Percentiles rank a stretch among this genome's conserved stretches.
Evolutionary conservation across 2,113 vertebrate species (phyloP).

Genomic region (Embiotoca jacksoni): DNA sequence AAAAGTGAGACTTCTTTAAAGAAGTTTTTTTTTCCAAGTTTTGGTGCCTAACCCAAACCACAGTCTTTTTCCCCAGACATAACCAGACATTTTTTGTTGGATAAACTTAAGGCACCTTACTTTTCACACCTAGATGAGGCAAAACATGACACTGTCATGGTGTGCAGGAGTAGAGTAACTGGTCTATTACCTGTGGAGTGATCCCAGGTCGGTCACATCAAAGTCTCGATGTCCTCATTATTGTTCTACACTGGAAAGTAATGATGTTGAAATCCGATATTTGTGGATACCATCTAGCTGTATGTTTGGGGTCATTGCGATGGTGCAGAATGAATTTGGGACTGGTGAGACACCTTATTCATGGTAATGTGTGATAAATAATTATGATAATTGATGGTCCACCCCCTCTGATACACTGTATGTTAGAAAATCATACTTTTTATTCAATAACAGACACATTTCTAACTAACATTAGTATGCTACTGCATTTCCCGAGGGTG

Average conservation of each 20-base stretch:
- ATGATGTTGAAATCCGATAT: background rate
- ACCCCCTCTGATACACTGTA: background rate
- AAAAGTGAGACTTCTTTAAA: too few relatives aligned
- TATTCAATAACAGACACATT: constrained; percentile 11
- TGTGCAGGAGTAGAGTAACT: background rate
- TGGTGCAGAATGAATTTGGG: background rate
- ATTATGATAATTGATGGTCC: background rate
- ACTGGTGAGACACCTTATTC: background rate
- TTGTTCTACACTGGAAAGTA: background rate
- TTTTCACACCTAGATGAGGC: too few relatives aligned
- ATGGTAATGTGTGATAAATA: background rate
- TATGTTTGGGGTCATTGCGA: background rate
- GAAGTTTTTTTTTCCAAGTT: too few relatives aligned
- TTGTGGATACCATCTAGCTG: background rate
- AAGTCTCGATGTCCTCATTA: too few relatives aligned
- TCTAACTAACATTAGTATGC: constrained; percentile 18
- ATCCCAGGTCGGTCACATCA: too few relatives aligned
- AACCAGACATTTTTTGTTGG: too few relatives aligned
- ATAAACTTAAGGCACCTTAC: too few relatives aligned
- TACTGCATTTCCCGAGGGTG: background rate
- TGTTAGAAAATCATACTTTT: background rate
- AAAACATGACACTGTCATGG: too few relatives aligned
- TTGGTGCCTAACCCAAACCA: too few relatives aligned
- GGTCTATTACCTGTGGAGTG: background rate
- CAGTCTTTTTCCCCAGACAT: too few relatives aligned